Evolutionary conservation across 1,140 invertebrate genomes (phyloP).

Genomic region (Elysia chlorotica): DNA sequence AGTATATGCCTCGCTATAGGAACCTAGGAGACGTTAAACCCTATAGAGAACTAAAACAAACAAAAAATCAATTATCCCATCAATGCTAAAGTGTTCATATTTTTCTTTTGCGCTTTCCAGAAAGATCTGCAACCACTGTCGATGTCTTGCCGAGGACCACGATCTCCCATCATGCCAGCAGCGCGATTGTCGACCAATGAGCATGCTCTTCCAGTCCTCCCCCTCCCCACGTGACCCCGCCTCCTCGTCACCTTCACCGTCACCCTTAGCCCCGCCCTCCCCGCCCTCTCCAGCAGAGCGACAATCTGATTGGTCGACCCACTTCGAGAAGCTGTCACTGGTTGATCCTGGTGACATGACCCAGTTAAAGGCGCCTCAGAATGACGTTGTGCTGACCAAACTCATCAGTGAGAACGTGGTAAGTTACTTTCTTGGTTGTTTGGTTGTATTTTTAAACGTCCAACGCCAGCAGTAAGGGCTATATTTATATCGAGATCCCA

Average conservation of each 20-base stretch:
- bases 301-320: constrained; percentile 33
- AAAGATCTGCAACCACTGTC: constrained; percentile 74
- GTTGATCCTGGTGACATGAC: constrained; percentile 40
- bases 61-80: no score
- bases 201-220: constrained; percentile 33
- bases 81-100: no score
- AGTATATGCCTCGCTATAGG: no score
- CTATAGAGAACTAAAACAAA: no score
- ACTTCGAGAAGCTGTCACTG: constrained; percentile 41
- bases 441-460: no score
- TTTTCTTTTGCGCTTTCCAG: constrained; percentile 60
- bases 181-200: constrained; percentile 42
- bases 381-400: constrained; percentile 47
- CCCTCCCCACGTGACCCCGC: no score
- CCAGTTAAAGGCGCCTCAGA: constrained; percentile 42
- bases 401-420: constrained; percentile 53
- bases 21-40: no score
- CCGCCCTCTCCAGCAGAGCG: constrained; percentile 16
- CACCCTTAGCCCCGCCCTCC: neutral
- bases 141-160: constrained; percentile 72
- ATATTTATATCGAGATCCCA: no score
- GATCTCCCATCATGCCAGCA: constrained; percentile 62
- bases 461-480: no score
- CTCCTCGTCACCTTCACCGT: no score
- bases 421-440: no score